A percentile compares a stretch with the other conserved stretches of the same genome.
These are phyloP conservation scores for Drosophila carrolli DNA, from an alignment of 1,140 invertebrate genomes.

Conservation along the genomic window DNA sequence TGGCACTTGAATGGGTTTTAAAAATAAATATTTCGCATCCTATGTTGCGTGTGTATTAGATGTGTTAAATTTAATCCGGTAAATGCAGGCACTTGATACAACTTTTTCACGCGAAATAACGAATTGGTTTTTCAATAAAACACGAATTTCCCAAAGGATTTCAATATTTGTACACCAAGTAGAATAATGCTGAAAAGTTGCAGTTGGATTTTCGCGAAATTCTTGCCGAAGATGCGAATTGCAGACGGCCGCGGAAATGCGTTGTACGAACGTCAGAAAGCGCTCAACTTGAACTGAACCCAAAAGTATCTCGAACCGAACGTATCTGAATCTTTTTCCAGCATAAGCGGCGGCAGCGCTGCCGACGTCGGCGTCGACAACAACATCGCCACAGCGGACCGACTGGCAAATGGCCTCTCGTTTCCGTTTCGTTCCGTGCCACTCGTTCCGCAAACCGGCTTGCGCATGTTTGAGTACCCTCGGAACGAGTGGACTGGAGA, in stretches of 20 bases:
- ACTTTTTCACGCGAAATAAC: constrained; percentile 19
- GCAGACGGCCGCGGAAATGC: constrained; percentile 55
- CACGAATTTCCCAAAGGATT: neutral
- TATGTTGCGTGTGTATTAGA: constrained; percentile 6
- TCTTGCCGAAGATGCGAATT: constrained; percentile 22
- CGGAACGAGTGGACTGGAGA: constrained; percentile 39
- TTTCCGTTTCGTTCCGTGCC: constrained; percentile 17
- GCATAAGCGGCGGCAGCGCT: constrained; percentile 45
- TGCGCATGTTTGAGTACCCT: constrained; percentile 22
- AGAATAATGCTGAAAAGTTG: constrained; percentile 4
- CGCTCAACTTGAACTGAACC: constrained; percentile 69
- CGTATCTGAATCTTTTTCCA: constrained; percentile 53
- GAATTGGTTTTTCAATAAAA: constrained; percentile 14
- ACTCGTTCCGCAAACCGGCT: constrained; percentile 60
- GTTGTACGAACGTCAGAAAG: constrained; percentile 74
- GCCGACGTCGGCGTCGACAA: constrained; percentile 27
- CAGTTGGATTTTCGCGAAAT: constrained; percentile 27
- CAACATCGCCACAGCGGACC: constrained; percentile 7
- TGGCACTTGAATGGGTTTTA: constrained; percentile 48
- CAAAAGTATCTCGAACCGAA: constrained; percentile 61
- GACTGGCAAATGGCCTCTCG: constrained; percentile 6
- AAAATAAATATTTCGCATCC: constrained; percentile 22
- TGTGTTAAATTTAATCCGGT: constrained; percentile 23
- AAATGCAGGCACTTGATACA: constrained; percentile 44
- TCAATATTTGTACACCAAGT: constrained; percentile 5